Base-by-base conservation (phyloP, 2,113 vertebrate genomes). In the Ardeotis arabs region DNA sequence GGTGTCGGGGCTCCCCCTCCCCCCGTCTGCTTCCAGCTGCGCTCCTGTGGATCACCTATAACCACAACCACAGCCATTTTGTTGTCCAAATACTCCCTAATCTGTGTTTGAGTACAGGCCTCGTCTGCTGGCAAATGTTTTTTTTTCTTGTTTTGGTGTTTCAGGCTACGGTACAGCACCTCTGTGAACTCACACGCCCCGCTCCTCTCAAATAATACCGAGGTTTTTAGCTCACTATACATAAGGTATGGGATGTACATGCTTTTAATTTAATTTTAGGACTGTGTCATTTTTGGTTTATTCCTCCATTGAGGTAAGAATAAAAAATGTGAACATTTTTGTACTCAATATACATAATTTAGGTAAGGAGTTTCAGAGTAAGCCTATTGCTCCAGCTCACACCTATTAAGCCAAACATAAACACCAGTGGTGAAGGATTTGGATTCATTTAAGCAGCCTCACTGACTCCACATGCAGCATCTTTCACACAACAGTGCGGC, bases 61-160 rank as follows among this genome's bases (percentile, higher is more conserved):
- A 25, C 82, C 88, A 17, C 76, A 63, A 10, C 73, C 84, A 95
- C 96, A 95, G 96, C 94, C 96, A 96, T 96, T 93, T 96, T 97
- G 94, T 96, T 68, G 89, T 35, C 58, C 78, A 17, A 39, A 41
- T 59, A 1, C 60, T 23, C 6, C 84, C 81, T 62, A 6, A 5
- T 53, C 44, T 50, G 47, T 23, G 33, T 15, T 7, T 25, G 31
- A n/a, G 47, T 12, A 12, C 92, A 49, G 79, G 76, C 72, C 73
- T 47, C 77, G 12, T 20, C 52, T 68, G 18, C 14, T 56, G 15
- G 58, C 52, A 29, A 5, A 37, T 47, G 52, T 11, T 5, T 7
- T 80, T 85, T n/a, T 45, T 50, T 31, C 49, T 52, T n/a, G 20
- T 44, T n/a, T 33, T 35, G 66, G 6, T 50, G 35, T 64, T 87